These are phyloP conservation scores for Raja brachyura DNA, from an alignment of 2,113 vertebrate genomes.

Conservation along the genomic window DNA sequence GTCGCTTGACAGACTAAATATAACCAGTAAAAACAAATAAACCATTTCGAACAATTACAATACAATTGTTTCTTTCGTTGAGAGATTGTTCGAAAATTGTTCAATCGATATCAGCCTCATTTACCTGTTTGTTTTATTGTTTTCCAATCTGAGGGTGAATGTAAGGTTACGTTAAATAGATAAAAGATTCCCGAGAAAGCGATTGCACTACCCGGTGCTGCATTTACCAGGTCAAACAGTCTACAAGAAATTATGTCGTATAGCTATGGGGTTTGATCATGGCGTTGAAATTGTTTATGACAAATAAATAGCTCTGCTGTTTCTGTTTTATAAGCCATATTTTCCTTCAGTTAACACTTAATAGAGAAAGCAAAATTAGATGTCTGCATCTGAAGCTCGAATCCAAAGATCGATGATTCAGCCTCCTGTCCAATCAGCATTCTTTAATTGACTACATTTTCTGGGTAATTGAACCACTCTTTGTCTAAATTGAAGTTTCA, in stretches of 20 bases:
- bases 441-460: conserved; percentile 88
- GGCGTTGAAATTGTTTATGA: conserved; percentile 73
- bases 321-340: conserved; percentile 73
- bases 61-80: neutral
- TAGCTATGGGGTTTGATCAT: conserved; percentile 50
- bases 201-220: neutral
- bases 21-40: conserved; percentile 30
- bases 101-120: neutral
- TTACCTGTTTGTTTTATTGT: neutral
- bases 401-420: conserved; percentile 86
- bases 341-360: conserved; percentile 64
- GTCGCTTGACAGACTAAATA: neutral
- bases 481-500: conserved; percentile 66
- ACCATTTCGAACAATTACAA: conserved; percentile 1
- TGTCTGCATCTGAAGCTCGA: conserved; percentile 81
- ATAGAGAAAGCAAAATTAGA: conserved; percentile 84
- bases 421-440: conserved; percentile 76
- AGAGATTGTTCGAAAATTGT: neutral
- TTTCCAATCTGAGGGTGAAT: neutral
- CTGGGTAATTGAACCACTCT: conserved; percentile 73
- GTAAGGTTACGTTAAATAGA: neutral
- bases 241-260: conserved; percentile 41
- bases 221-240: neutral
- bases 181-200: neutral
- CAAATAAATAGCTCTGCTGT: conserved; percentile 81